Conservation (phyloP, 2,113 vertebrate genomes). For the Alces alces region DNA sequence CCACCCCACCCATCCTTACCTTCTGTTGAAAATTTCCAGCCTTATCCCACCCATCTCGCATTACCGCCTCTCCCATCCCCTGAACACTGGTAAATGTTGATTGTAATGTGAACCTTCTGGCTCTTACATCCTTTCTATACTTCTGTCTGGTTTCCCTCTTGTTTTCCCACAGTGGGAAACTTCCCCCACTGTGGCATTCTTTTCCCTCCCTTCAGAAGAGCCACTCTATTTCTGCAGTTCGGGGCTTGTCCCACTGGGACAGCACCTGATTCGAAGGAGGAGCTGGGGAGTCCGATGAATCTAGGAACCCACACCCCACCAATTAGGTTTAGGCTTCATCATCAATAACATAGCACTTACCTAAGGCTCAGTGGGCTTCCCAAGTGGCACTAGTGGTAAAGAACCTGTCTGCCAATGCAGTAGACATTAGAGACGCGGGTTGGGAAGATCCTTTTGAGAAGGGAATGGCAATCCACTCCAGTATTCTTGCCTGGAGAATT, state of each 20-base stretch:
- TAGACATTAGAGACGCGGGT: background rate
- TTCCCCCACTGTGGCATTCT: background rate
- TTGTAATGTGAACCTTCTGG: background rate
- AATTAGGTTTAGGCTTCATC: background rate
- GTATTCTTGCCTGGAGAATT: background rate
- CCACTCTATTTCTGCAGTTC: background rate
- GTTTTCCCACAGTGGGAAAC: background rate
- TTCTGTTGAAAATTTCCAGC: conserved; percentile 16
- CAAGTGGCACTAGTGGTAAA: background rate
- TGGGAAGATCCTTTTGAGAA: background rate
- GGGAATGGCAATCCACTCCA: background rate
- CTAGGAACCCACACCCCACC: background rate
- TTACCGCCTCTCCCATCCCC: background rate
- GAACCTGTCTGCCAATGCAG: background rate
- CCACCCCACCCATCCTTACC: background rate
- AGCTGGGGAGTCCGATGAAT: background rate
- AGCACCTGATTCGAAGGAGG: background rate
- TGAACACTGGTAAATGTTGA: background rate
- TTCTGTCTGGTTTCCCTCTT: background rate
- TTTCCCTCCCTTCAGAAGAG: background rate
- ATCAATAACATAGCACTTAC: background rate
- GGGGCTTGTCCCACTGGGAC: background rate
- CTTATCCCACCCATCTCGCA: background rate
- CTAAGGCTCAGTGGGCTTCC: background rate
- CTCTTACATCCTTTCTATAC: background rate